Evolutionary conservation across 2,797 vertebrate genomes (phyloP), one percentile per base, ranked within the genome.

Genomic region (Craterocephalus amniculus): DNA sequence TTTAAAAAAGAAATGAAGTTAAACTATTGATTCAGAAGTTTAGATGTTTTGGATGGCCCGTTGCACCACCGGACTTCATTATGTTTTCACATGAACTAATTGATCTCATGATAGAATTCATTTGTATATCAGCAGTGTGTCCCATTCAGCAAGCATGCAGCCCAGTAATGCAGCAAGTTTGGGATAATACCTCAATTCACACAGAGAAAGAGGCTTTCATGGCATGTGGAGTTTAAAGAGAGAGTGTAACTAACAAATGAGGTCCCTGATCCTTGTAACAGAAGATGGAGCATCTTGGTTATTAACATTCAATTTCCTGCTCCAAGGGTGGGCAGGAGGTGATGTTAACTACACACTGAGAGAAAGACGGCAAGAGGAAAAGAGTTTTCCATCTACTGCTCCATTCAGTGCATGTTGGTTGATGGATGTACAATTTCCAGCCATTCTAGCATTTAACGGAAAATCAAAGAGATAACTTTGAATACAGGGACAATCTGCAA

Each of bases 261-360:
- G 84, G 79, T 77, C 75, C 69, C 65, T 78, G 74, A 84, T 80
- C 68, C 81, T 85, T 86, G 80, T 87, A 88, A 81, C 71, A 84
- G 79, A 71, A 85, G 72, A 77, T 5, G 35, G 70, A 63, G 69
- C 63, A 45, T 67, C 65, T 68, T 31, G 29, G 71, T 88, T 76
- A 84, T 83, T 87, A 72, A 76, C 78, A 87, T 72, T 88, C 73
- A 88, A 77, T 86, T 84, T 77, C 55, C 72, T 35, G 60, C 74
- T 77, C 71, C 54, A 0, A 66, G 81, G 77, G 76, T 78, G 70
- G 83, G 40, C 10, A 52, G 64, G 43, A 59, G 51, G 54, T 32
- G 40, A 65, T n/a, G 54, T 76, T 70, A 76, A 65, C 75, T 71
- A 68, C 67, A 77, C 32, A 63, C 62, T 34, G 80, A 70, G 85